Conservation (phyloP, 2,888 invertebrate species). For the Galerucella pusilla region DNA sequence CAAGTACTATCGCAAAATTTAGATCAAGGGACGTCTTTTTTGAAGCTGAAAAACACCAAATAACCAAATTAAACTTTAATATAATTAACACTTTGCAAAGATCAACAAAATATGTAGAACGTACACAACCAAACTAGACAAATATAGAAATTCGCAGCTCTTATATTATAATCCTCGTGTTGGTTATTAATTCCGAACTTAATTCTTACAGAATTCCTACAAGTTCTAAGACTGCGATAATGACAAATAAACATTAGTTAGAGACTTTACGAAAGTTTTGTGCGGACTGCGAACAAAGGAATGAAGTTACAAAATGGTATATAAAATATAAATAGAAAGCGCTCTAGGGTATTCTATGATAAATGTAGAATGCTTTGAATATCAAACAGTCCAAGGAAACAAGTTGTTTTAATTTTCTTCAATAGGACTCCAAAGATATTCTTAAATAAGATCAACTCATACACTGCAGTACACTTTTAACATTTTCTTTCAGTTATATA, state of each 20-base stretch:
- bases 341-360: slow-evolving; percentile 44
- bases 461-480: too few species aligned
- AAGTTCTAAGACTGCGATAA: slow-evolving; percentile 43
- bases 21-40: neutral
- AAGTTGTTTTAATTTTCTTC: slow-evolving; percentile 44
- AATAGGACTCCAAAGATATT: too few species aligned
- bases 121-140: neutral
- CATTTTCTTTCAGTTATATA: too few species aligned
- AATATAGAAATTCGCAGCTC: neutral
- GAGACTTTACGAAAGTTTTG: slow-evolving; percentile 42
- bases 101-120: neutral
- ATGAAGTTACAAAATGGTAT: slow-evolving; percentile 43
- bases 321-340: slow-evolving; percentile 47
- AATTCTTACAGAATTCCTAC: slow-evolving; percentile 42
- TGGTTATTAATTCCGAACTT: slow-evolving; percentile 44
- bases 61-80: neutral
- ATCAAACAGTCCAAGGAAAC: slow-evolving; percentile 46
- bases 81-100: neutral
- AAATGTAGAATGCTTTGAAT: slow-evolving; percentile 43
- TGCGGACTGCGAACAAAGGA: slow-evolving; percentile 39
- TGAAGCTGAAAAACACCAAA: neutral
- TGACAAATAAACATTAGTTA: slow-evolving; percentile 49
- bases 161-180: slow-evolving; percentile 40
- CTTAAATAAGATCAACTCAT: too few species aligned
- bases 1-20: too few species aligned